Percentiles rank a stretch among this genome's conserved stretches.
phyloP scores from a whole-genome alignment of 2,113 vertebrate genomes.

The Equus quagga region DNA sequence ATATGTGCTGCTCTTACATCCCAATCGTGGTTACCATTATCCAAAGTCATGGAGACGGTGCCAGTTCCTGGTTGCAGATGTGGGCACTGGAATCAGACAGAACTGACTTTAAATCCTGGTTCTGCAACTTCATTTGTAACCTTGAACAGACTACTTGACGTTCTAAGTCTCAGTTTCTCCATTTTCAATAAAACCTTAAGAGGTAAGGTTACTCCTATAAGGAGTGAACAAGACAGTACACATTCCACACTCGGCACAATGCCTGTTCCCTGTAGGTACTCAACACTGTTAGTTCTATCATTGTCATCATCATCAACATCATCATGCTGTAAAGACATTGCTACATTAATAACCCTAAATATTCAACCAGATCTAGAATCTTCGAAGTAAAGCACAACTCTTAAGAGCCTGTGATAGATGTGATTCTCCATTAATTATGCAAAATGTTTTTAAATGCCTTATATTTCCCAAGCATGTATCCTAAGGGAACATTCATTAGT shows the following conservation, averaged over 20 bases:
- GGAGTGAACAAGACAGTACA: neutral
- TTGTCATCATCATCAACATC: neutral
- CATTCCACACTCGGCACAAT: neutral
- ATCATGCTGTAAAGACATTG: neutral
- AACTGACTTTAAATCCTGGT: neutral
- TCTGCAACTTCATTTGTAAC: neutral
- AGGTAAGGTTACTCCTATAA: neutral
- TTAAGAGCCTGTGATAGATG: neutral
- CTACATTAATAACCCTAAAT: neutral
- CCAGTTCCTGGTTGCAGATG: neutral
- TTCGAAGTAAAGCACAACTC: neutral
- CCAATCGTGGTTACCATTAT: neutral
- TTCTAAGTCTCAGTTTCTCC: neutral
- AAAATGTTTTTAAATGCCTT: conserved; percentile 17
- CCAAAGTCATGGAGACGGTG: neutral
- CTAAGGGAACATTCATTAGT: neutral
- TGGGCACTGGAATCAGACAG: neutral
- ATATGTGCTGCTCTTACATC: neutral
- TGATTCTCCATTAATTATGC: neutral
- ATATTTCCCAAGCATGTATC: neutral
- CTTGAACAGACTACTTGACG: neutral
- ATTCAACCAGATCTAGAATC: neutral
- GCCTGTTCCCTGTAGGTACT: neutral
- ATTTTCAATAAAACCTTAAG: neutral
- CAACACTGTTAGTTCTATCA: neutral